Base-by-base conservation (phyloP, 2,888 invertebrate genomes). In the Hirudinaria manillensis region DNA sequence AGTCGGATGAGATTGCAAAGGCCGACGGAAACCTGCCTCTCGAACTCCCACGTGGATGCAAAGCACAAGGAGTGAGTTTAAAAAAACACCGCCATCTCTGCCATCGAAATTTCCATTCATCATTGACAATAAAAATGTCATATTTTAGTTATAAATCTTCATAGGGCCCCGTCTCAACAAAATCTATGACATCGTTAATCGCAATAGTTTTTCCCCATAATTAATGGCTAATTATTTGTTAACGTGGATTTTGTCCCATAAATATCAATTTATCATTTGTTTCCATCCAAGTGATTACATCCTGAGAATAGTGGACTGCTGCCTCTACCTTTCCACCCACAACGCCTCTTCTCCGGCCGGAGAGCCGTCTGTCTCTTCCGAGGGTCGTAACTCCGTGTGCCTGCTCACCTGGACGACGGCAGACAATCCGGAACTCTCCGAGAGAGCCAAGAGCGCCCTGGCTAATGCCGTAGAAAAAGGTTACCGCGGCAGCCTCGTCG, bases 321-420 rank as follows among this genome's bases (percentile, higher is more conserved):
- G 61, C 21, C 24, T 27, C 29, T 61, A 61, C 29, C 29, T 61
- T 10, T 29, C 29, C 29, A 56, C 56, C 13, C 36, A 36, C 36
- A 45, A 45, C 16, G 45, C 45, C 10, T 61, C 61, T 1, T n/a
- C 61, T 10, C 61, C 6, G 7, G 24, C 61, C 24, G 29, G 24
- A 10, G 61, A 61, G 29, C 24, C 24, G 29, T 29, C 24, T 10
- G 1, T 61, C 61, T 61, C 61, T 6, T 7, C 61, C 3, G 61
- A 61, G 29, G 24, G 61, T 16, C 61, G 29, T 61, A 61, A 61
- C 29, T 27, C 61, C 1, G 61, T 61, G 24, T 61, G 61, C 61
- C 61, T 61, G 10, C 24, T 61, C 61, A 61, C 61, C 61, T 61
- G 61, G 61, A 61, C n/a, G 61, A 61, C 61, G 13, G 61, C 6